Evolutionary conservation across 2,113 vertebrate genomes (phyloP).

Genomic region (Thermophis baileyi): DNA sequence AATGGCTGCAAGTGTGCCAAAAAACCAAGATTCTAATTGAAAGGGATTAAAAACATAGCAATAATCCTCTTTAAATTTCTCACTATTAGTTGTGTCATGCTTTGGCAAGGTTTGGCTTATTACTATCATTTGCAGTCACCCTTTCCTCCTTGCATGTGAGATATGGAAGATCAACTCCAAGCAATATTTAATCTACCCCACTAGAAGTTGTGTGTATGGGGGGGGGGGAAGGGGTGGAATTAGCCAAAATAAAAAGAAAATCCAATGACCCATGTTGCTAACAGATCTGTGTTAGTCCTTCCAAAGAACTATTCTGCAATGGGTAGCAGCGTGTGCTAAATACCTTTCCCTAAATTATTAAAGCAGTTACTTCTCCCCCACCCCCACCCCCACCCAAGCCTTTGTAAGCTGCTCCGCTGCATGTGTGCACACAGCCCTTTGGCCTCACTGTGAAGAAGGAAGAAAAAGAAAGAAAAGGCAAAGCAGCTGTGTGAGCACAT

Average conservation of each 20-base stretch:
- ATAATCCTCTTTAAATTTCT: neutral
- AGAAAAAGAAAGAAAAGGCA: no score
- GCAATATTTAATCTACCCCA: no score
- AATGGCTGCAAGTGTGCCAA: neutral
- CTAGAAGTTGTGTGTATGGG: no score
- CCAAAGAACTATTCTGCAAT: neutral
- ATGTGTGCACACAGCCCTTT: no score
- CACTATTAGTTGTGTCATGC: neutral
- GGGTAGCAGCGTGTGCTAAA: neutral
- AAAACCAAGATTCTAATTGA: neutral
- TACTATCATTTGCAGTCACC: neutral
- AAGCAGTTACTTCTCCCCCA: neutral
- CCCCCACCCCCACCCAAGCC: neutral
- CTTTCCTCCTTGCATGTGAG: no score
- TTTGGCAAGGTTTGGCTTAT: neutral
- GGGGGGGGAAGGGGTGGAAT: accelerated
- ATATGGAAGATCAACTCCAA: no score
- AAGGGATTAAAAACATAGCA: neutral
- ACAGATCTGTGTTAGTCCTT: neutral
- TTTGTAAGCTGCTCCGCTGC: neutral
- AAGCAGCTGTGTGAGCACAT: no score
- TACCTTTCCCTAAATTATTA: neutral
- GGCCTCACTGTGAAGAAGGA: no score
- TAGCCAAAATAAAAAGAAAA: neutral
- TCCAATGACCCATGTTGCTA: neutral